Percentiles rank a stretch among this genome's conserved stretches.
Conservation (phyloP, 2,113 vertebrate genomes). For the Callospermophilus lateralis region DNA sequence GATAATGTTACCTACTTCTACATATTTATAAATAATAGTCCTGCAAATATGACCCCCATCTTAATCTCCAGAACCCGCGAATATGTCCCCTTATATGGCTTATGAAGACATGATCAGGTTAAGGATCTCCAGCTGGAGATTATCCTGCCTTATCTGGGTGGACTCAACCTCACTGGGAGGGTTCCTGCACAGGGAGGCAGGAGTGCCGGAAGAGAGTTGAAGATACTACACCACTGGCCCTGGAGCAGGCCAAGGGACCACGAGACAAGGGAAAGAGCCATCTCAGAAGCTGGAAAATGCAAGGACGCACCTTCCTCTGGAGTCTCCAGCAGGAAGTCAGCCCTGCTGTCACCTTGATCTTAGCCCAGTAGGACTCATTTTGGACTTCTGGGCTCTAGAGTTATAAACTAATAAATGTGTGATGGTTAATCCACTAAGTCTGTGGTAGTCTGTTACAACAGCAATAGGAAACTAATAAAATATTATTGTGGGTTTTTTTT, state of each 20-base stretch:
- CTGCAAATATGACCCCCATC: not conserved
- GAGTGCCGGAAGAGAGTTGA: not conserved
- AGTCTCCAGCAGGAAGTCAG: not conserved
- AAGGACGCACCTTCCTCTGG: not conserved
- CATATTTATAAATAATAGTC: not conserved
- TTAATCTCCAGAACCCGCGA: not conserved
- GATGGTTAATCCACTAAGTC: not conserved
- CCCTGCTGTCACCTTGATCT: not conserved
- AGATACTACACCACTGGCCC: not conserved
- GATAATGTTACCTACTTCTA: not conserved
- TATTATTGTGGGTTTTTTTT: not conserved
- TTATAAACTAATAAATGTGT: not conserved
- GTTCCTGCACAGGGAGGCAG: not conserved
- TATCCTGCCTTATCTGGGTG: not conserved
- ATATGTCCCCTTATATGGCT: not conserved
- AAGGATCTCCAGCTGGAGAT: not conserved
- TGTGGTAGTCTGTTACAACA: not conserved
- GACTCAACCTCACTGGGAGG: not conserved
- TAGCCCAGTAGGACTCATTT: not conserved
- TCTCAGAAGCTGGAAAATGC: not conserved
- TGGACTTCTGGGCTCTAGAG: not conserved
- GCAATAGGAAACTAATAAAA: not conserved
- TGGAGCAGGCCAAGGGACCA: not conserved
- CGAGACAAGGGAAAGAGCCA: not conserved
- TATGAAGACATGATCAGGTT: not conserved